Conservation (phyloP, 92 coral and sea anemone genomes). For the Montipora capitata region DNA sequence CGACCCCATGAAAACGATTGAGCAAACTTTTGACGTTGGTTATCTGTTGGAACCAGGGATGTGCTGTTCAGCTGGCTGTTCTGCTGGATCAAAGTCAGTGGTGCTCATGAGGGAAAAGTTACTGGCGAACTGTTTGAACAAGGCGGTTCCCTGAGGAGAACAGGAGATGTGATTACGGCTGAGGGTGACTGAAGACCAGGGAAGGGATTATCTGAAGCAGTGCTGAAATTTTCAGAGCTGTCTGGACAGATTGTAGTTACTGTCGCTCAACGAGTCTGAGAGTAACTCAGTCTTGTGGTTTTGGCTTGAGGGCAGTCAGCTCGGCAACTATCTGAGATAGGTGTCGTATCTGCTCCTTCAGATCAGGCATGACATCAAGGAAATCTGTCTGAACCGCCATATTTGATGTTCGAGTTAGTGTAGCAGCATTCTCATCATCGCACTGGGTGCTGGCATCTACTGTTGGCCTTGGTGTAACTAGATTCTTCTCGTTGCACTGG, state of each 20-base stretch:
- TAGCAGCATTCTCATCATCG: not conserved
- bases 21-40: not conserved
- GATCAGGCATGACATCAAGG: not conserved
- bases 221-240: conserved; percentile 7
- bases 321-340: conserved; percentile 7
- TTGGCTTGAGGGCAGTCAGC: conserved; percentile 11
- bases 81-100: not conserved
- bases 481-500: conserved; percentile 4
- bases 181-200: not conserved
- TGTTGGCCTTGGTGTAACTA: not conserved
- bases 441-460: not conserved
- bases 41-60: not conserved
- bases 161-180: not conserved
- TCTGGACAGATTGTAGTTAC: not conserved
- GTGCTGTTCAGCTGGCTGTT: not conserved
- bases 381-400: conserved; percentile 10
- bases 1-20: not conserved
- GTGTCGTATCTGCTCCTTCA: conserved; percentile 8
- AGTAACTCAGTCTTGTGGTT: not conserved
- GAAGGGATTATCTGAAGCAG: not conserved
- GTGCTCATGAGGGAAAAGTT: not conserved
- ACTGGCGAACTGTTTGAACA: not conserved
- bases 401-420: not conserved
- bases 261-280: conserved; percentile 2
- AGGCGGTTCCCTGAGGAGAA: not conserved